Base-by-base conservation (phyloP, 1,140 invertebrate species). In the Heliconius himera region DNA sequence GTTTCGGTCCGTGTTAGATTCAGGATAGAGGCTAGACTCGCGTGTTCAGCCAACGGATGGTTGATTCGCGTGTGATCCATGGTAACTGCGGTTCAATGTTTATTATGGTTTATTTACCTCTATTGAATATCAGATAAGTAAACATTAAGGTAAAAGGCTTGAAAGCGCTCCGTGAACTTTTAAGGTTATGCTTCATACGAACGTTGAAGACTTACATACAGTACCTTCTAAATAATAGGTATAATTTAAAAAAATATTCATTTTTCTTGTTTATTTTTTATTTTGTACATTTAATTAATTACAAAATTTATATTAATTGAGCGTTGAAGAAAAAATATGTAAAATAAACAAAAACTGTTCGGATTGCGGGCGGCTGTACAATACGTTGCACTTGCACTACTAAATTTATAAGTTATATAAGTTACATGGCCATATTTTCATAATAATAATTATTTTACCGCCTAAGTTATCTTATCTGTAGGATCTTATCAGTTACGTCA, bases 31-130 rank as follows among this genome's bases (percentile, higher is more conserved):
- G 26, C 41, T 49, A 75, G 66, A 74, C 38, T 83, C 66, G 71
- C 80, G 66, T 76, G 79, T 70, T 70, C 70, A 29, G 49, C 70
- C 78, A 76, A 80, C 76, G 81, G 74, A 80, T 83, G 66, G 77
- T 84, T 72, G 79, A 82, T 84, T 82, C 80, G 81, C 83, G 76
- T 85, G 83, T 77, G 70, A 80, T 82, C 70, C 82, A 74, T 54
- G 77, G 76, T 76, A 73, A 82, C 71, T 73, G 78, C 72, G 77
- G 77, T 82, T 81, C 76, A 78, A 70, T 81, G 82, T 84, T 84
- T 83, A 82, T 79, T 73, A 81, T 70, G 79, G 81, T 86, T 84
- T 86, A 83, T 86, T 84, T 84, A 84, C 82, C 83, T 79, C 74
- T 80, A 83, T 83, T 76, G 81, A 84, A 84, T 76, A 79, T 60